phyloP scores from a whole-genome alignment of 2,888 invertebrate species.

The Thymelicus sylvestris region DNA sequence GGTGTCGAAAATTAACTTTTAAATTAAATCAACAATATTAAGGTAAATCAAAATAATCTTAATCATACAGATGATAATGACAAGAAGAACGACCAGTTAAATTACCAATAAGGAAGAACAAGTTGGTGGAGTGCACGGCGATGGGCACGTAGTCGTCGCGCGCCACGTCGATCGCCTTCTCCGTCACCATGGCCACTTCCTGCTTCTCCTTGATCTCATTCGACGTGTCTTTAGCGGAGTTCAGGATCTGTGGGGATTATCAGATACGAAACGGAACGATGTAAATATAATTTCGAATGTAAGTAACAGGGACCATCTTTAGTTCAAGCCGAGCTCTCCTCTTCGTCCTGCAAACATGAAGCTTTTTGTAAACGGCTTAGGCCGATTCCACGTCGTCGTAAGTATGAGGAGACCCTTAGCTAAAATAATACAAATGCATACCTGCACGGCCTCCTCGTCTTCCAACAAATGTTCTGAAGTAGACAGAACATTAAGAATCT shows the following conservation, averaged over 20 bases:
- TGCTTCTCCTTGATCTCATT: conserved; percentile 97
- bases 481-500: conserved; percentile 88
- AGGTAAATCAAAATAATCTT: too few relatives aligned
- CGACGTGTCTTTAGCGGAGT: conserved; percentile 94
- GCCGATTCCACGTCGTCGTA: too few relatives aligned
- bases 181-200: conserved; percentile 94
- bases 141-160: conserved; percentile 95
- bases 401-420: too few relatives aligned
- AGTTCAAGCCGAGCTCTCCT: too few relatives aligned
- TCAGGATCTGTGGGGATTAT: conserved; percentile 85
- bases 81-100: neutral
- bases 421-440: conserved; percentile 41
- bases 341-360: too few relatives aligned
- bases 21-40: too few relatives aligned
- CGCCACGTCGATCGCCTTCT: conserved; percentile 94
- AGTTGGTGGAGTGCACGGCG: conserved; percentile 93
- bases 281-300: too few relatives aligned
- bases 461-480: conserved; percentile 87
- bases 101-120: conserved; percentile 95
- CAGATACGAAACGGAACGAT: too few relatives aligned
- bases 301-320: too few relatives aligned
- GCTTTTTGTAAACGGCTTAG: too few relatives aligned
- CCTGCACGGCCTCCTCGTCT: conserved; percentile 95
- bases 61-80: too few relatives aligned
- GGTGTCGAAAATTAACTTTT: too few relatives aligned